A percentile compares a stretch with the other conserved stretches of the same genome.
Evolutionary conservation across 2,797 vertebrate genomes (phyloP).

Genomic region (Falco columbarius): DNA sequence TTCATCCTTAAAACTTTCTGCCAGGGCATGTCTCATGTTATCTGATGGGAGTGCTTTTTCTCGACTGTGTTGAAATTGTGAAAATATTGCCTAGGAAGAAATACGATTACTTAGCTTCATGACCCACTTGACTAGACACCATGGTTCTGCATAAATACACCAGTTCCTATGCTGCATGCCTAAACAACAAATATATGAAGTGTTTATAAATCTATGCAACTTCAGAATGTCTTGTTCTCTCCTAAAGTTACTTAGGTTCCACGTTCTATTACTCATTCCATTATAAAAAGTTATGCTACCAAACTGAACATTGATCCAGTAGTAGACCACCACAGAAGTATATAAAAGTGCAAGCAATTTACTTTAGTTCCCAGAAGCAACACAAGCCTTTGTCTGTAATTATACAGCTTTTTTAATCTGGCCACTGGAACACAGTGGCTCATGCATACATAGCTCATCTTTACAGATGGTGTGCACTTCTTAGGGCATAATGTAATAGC

Average conservation of each 20-base stretch:
- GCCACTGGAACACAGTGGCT: background rate
- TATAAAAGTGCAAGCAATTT: background rate
- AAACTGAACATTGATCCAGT: background rate
- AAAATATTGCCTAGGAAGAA: conserved; percentile 88
- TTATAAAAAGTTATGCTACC: background rate
- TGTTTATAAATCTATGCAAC: background rate
- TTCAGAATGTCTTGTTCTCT: background rate
- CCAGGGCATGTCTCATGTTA: conserved; percentile 94
- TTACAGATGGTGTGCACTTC: background rate
- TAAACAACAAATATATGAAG: background rate
- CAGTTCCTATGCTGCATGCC: background rate
- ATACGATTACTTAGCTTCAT: background rate
- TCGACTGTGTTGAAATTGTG: conserved; percentile 95
- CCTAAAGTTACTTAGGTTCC: background rate
- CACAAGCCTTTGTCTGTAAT: background rate
- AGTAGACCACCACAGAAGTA: background rate
- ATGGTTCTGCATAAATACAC: background rate
- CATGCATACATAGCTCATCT: background rate
- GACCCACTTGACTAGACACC: background rate
- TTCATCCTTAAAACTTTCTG: conserved; percentile 97
- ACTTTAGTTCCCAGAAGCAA: background rate
- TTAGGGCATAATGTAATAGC: background rate
- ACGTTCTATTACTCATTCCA: background rate
- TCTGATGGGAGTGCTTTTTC: conserved; percentile 95
- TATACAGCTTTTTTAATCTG: background rate